phyloP scores from a whole-genome alignment of 2,797 vertebrate species.

The Okamejei kenojei region DNA sequence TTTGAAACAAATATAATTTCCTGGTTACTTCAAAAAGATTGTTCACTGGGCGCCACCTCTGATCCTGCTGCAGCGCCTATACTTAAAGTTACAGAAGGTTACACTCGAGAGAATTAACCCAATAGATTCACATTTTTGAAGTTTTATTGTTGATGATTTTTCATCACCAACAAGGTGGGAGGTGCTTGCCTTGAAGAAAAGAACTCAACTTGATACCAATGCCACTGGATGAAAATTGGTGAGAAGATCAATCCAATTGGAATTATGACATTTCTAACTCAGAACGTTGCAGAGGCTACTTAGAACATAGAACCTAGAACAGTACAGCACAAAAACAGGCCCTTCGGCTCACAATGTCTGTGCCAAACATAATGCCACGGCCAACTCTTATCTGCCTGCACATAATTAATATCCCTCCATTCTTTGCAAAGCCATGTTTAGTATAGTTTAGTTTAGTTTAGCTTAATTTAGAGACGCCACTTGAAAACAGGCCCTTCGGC shows the following conservation, averaged over 20 bases:
- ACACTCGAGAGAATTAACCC: slow-evolving; percentile 2
- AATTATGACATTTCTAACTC: background rate
- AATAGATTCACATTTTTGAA: background rate
- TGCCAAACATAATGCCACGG: too few species aligned
- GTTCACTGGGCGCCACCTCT: background rate
- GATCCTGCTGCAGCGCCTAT: background rate
- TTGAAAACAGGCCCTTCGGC: too few species aligned
- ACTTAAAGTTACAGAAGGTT: background rate
- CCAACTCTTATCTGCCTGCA: too few species aligned
- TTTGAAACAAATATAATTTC: slow-evolving; percentile 11
- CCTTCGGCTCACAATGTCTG: too few species aligned
- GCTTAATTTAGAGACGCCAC: too few species aligned
- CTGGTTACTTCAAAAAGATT: background rate
- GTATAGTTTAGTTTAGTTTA: too few species aligned
- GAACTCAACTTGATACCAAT: background rate
- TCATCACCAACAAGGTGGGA: background rate
- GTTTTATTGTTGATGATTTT: background rate
- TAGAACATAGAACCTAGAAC: too few species aligned
- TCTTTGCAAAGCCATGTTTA: too few species aligned
- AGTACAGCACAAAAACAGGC: too few species aligned
- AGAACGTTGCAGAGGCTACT: too few species aligned
- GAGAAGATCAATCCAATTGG: background rate
- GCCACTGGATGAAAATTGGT: background rate
- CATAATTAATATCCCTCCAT: too few species aligned
- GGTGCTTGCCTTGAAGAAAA: background rate